Evolutionary conservation across 2,113 vertebrate genomes (phyloP).

Genomic region (Patagioenas fasciata): DNA sequence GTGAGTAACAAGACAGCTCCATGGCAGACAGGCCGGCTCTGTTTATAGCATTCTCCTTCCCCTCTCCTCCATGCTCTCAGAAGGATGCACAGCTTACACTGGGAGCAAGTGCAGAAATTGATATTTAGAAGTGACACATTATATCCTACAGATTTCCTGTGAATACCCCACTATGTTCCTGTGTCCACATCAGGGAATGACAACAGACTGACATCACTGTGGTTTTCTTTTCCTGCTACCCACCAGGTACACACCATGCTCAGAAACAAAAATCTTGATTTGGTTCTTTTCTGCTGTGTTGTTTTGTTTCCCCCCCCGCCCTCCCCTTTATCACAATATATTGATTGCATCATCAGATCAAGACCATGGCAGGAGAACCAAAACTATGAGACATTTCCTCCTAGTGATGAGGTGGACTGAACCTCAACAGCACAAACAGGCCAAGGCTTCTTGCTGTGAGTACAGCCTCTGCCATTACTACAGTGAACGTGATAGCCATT

Average conservation of each 20-base stretch:
- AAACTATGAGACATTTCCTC: not conserved
- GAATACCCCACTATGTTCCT: not conserved
- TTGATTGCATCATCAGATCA: not conserved
- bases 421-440: not conserved
- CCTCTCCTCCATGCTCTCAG: not conserved
- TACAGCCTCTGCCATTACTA: not conserved
- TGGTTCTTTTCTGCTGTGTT: not conserved
- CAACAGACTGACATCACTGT: not conserved
- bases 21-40: slow-evolving; percentile 7
- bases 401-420: not conserved
- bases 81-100: not conserved
- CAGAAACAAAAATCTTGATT: not conserved
- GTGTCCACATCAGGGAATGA: not conserved
- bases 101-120: not conserved
- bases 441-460: not conserved
- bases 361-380: not conserved
- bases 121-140: not conserved
- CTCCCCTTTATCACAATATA: accelerated
- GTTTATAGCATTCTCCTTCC: not conserved
- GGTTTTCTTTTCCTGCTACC: not conserved
- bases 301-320: no score
- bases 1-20: slow-evolving; percentile 47
- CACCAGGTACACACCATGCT: not conserved
- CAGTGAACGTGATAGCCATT: not conserved
- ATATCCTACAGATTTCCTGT: not conserved